phyloP scores from a whole-genome alignment of 1,140 invertebrate species.

The Myzus persicae region DNA sequence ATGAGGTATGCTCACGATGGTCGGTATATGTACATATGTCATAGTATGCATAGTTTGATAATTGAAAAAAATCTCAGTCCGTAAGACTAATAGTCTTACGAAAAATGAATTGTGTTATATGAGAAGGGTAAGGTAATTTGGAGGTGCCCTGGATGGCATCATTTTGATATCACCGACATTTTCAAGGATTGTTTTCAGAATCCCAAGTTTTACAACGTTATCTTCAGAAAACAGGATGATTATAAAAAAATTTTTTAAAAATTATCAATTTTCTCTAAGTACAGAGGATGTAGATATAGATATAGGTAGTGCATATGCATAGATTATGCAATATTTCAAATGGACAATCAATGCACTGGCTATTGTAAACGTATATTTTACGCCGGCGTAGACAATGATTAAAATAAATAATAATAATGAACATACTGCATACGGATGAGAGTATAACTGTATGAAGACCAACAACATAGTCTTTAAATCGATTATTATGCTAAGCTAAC shows the following conservation, averaged over 20 bases:
- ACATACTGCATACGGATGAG: too few relatives aligned
- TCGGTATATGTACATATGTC: neutral
- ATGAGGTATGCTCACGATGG: neutral
- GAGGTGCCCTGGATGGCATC: neutral
- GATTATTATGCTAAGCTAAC: too few relatives aligned
- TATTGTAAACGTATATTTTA: too few relatives aligned
- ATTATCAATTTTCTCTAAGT: too few relatives aligned
- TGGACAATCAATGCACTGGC: neutral
- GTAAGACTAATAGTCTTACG: neutral
- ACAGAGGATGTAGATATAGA: neutral
- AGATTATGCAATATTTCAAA: too few relatives aligned
- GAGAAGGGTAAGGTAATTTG: neutral
- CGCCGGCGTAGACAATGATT: too few relatives aligned
- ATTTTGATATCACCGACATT: neutral
- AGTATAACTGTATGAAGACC: too few relatives aligned
- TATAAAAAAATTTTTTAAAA: too few relatives aligned
- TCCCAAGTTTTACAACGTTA: neutral
- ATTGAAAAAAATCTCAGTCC: neutral
- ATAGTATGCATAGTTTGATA: neutral
- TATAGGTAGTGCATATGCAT: too few relatives aligned
- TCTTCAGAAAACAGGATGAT: neutral
- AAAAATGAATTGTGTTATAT: neutral
- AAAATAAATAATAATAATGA: too few relatives aligned
- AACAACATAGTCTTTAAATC: too few relatives aligned
- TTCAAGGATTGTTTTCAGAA: neutral